phyloP scores from a whole-genome alignment of 2,888 invertebrate species.

The Caenorhabditis angaria region DNA sequence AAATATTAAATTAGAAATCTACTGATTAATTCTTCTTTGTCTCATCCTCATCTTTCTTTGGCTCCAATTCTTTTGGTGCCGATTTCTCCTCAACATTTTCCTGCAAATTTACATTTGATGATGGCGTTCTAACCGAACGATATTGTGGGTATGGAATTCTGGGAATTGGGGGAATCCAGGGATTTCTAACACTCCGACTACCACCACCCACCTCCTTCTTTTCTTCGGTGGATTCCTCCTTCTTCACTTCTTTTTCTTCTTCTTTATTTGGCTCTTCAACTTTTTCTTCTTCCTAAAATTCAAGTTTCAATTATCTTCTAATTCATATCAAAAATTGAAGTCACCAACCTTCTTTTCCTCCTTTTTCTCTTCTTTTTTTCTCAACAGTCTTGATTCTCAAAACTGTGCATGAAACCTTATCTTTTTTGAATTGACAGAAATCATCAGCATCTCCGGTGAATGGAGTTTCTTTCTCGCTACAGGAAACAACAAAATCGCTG shows the following conservation, averaged over 20 bases:
- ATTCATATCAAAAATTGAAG: background rate
- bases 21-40: constrained; percentile 21
- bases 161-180: background rate
- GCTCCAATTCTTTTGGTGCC: constrained; percentile 28
- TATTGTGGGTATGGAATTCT: background rate
- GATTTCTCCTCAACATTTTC: constrained; percentile 25
- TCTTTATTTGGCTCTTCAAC: background rate
- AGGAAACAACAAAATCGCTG: constrained; percentile 47
- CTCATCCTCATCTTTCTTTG: constrained; percentile 37
- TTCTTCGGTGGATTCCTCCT: constrained; percentile 5
- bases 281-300: constrained; percentile 5
- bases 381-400: constrained; percentile 44
- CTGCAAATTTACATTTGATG: background rate
- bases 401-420: constrained; percentile 50
- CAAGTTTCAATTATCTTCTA: no score
- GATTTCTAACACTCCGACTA: background rate
- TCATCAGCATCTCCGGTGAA: constrained; percentile 55
- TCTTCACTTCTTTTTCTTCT: background rate
- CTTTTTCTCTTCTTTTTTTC: constrained; percentile 20
- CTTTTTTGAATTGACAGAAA: constrained; percentile 46
- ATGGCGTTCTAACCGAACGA: background rate
- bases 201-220: background rate
- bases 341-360: background rate
- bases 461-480: constrained; percentile 51
- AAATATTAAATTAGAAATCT: background rate